Base-by-base conservation (phyloP, 2,113 vertebrate species). In the Misgurnus anguillicaudatus region DNA sequence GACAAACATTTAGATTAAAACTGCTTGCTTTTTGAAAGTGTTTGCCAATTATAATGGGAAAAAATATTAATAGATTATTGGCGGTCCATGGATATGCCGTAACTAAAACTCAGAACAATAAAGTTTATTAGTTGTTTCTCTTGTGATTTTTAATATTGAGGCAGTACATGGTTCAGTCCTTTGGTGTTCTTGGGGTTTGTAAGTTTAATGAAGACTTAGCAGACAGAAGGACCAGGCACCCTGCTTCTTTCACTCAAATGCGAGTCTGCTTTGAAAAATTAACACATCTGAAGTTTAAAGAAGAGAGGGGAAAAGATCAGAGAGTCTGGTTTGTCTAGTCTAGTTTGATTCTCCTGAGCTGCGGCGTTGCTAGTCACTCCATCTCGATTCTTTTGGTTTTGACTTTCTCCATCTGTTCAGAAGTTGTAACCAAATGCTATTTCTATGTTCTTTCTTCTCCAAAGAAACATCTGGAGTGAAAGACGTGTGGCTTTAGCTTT, bases 261-360 rank as follows among this genome's bases (percentile, higher is more conserved):
- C 14, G 38, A 73, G 11, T 42, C 70, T 73, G 70, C 53, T 64
- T 60, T 73, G 36, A 73, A 42, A 73, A 13, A 42, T 58, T 58
- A 60, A 38, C 17, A 55, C 11, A 48, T 47, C 38, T 67, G 48
- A 31, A 61, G 64, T 42, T 3, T 31, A 21, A 19, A 45, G 39
- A 41, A 62, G 65, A 68, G 5, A 78, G 31, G 6, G 31, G 42
- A 69, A 36, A 71, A 81, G 64, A 84, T 78, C 62, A 68, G 60
- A 69, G 38, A 73, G 36, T 73, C 68, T 42, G 53, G 53, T 42
- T 73, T 73, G 38, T 73, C 70, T 73, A 42, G 70, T 73, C 70
- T 73, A 58, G 38, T 73, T 73, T 60, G 51, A 60, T 19, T 60
- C 53, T 73, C n/a, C 38, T 60, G 36, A 39, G 53, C 45, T 51